phyloP scores from a whole-genome alignment of 2,888 invertebrate genomes.

The Lepidonotus clava region DNA sequence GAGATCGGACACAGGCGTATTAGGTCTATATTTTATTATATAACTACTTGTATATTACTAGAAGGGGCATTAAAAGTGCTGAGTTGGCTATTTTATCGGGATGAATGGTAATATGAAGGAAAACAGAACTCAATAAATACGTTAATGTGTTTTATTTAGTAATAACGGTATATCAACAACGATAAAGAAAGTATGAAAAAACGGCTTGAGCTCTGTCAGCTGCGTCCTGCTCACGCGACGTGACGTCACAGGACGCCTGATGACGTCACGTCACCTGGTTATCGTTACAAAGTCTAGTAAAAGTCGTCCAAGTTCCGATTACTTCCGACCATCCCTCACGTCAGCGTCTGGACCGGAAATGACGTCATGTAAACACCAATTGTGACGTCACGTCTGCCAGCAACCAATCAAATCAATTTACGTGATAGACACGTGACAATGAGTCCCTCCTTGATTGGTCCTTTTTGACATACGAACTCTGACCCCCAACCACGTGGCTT shows the following conservation, averaged over 20 bases:
- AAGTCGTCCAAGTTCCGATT: neutral
- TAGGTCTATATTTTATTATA: too few relatives aligned
- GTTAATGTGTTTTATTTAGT: conserved; percentile 14
- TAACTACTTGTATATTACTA: too few relatives aligned
- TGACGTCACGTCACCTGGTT: conserved; percentile 3
- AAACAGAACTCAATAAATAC: conserved; percentile 16
- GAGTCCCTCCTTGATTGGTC: too few relatives aligned
- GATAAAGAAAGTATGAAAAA: conserved; percentile 48
- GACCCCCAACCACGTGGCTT: too few relatives aligned
- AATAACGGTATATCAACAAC: conserved; percentile 51
- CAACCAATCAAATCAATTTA: too few relatives aligned
- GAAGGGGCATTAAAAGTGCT: too few relatives aligned
- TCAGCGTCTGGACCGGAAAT: neutral
- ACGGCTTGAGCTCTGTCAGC: neutral
- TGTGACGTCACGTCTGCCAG: neutral
- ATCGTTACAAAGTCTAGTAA: conserved; percentile 33
- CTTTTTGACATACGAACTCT: too few relatives aligned
- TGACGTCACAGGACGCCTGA: conserved; percentile 15
- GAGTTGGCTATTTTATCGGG: too few relatives aligned
- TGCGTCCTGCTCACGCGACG: neutral
- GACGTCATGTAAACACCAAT: neutral
- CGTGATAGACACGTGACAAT: too few relatives aligned
- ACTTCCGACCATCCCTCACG: neutral
- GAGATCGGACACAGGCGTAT: too few relatives aligned
- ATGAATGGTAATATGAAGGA: too few relatives aligned